These are phyloP conservation scores for Sisyra terminalis DNA, from an alignment of 2,888 invertebrate species.

Conservation along the genomic window DNA sequence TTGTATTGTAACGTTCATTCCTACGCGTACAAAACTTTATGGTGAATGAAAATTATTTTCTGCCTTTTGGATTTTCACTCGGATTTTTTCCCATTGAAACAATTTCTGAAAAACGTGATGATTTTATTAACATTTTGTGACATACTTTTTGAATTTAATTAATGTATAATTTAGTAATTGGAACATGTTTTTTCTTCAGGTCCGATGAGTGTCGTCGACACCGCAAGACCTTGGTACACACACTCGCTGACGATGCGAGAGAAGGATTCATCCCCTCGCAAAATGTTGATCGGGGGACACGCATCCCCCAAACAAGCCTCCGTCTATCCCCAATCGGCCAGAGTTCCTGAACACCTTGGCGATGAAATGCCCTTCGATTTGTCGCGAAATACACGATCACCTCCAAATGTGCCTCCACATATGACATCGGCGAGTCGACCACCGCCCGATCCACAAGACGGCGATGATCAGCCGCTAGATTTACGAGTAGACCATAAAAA, in stretches of 20 bases:
- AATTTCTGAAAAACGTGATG: no score
- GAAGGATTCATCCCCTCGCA: constrained; percentile 82
- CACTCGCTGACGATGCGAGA: constrained; percentile 60
- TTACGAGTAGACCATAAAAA: constrained; percentile 76
- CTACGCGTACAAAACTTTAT: no score
- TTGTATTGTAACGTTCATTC: no score
- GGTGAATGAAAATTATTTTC: no score
- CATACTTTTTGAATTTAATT: no score
- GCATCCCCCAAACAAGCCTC: constrained; percentile 59
- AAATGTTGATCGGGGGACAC: constrained; percentile 52
- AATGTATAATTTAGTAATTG: no score
- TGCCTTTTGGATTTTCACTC: no score
- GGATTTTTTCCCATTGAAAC: no score
- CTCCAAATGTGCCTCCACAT: constrained; percentile 27
- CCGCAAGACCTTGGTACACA: constrained; percentile 37
- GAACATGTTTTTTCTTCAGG: constrained; percentile 17
- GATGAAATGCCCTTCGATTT: constrained; percentile 47
- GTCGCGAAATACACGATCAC: constrained; percentile 30
- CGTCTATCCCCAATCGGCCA: constrained; percentile 47
- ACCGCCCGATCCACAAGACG: constrained; percentile 29
- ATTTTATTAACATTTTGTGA: no score
- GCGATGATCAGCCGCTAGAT: constrained; percentile 68
- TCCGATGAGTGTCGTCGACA: constrained; percentile 60
- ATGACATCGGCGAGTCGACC: constrained; percentile 40
- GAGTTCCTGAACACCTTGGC: constrained; percentile 28